Evolutionary conservation across 2,113 vertebrate species (phyloP).

Genomic region (Anoura caudifer): DNA sequence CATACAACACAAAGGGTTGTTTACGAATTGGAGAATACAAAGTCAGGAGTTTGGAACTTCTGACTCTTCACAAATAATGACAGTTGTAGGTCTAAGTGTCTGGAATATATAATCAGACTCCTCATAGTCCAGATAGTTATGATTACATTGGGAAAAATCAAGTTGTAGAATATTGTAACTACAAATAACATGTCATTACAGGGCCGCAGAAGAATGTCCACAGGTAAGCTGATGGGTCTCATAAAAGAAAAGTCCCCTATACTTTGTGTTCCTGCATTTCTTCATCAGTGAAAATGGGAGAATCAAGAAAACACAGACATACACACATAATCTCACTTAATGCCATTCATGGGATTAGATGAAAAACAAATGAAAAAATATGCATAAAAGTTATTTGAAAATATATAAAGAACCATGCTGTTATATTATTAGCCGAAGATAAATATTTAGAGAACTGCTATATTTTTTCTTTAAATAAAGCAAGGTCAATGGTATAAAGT

Average conservation of each 20-base stretch:
- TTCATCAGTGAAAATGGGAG: not conserved
- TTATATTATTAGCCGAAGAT: not conserved
- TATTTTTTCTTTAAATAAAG: not conserved
- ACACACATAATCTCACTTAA: not conserved
- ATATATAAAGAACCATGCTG: not conserved
- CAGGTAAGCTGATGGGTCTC: rapidly evolving
- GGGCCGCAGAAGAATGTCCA: not conserved
- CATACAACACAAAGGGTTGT: not conserved
- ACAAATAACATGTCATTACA: not conserved
- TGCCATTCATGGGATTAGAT: not conserved
- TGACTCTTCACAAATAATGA: not conserved
- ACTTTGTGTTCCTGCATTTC: not conserved
- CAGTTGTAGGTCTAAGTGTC: not conserved
- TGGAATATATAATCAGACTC: not conserved
- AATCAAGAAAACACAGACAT: not conserved
- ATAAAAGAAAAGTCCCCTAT: not conserved
- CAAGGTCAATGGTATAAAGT: not conserved
- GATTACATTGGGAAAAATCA: not conserved
- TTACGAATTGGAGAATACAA: constrained; percentile 16
- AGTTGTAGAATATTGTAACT: not conserved
- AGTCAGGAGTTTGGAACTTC: not conserved
- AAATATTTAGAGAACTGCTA: not conserved
- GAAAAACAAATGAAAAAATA: not conserved
- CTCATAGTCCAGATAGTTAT: not conserved
- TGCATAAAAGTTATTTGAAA: not conserved